These are phyloP conservation scores for Kuschelorhynchus macadamiae DNA, from an alignment of 2,888 invertebrate genomes.

Conservation along the genomic window DNA sequence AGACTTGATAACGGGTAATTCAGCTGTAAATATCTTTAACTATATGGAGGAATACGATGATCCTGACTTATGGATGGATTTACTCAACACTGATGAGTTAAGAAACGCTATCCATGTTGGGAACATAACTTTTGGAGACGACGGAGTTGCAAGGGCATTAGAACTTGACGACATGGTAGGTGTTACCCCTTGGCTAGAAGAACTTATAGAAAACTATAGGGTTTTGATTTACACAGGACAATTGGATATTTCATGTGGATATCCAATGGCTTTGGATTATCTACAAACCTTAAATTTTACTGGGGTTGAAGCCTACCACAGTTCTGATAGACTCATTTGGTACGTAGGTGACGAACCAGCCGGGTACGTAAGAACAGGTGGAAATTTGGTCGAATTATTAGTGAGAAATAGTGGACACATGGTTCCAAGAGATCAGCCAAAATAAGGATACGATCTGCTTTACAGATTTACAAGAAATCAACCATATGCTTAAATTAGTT, in stretches of 20 bases:
- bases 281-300: constrained; percentile 77
- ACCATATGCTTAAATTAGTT: too few species aligned
- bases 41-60: constrained; percentile 27
- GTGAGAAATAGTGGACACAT: constrained; percentile 84
- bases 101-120: constrained; percentile 34
- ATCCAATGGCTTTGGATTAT: constrained; percentile 84
- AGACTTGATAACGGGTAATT: not conserved
- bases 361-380: constrained; percentile 78
- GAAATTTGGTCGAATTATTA: constrained; percentile 78
- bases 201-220: constrained; percentile 75
- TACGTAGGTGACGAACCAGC: constrained; percentile 76
- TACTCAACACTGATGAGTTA: constrained; percentile 22
- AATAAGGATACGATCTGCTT: constrained; percentile 80
- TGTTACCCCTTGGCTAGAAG: constrained; percentile 60
- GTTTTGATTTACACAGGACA: constrained; percentile 89
- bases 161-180: constrained; percentile 13
- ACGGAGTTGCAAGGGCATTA: constrained; percentile 21
- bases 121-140: constrained; percentile 17
- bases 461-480: constrained; percentile 35
- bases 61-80: constrained; percentile 6
- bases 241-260: constrained; percentile 88
- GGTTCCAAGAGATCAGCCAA: constrained; percentile 82
- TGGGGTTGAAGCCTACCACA: constrained; percentile 74
- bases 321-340: constrained; percentile 77
- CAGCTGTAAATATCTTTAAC: constrained; percentile 29